A percentile compares a stretch with the other conserved stretches of the same genome.
These are phyloP conservation scores for Gryllus bimaculatus DNA, from an alignment of 1,140 invertebrate species.

Conservation along the genomic window DNA sequence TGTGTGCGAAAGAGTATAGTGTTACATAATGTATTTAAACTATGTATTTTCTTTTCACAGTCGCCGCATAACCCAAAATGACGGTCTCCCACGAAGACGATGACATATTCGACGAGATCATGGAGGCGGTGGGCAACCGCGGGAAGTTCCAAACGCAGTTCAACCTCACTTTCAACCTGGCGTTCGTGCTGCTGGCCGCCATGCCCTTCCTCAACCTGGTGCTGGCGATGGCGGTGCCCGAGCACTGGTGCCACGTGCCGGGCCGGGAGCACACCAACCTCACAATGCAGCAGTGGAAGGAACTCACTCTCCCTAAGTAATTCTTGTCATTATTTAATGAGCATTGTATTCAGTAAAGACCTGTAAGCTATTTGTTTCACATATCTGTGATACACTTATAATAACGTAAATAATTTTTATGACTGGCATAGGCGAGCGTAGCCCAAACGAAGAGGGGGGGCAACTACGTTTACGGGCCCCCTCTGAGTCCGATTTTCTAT, in stretches of 20 bases:
- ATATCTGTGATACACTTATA: too few relatives aligned
- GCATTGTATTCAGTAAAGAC: too few relatives aligned
- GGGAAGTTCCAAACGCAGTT: conserved; percentile 40
- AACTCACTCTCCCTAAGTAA: conserved; percentile 39
- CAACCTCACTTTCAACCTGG: conserved; percentile 36
- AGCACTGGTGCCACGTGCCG: conserved; percentile 45
- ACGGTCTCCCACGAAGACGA: not conserved
- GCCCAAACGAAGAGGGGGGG: too few relatives aligned
- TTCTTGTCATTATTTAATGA: too few relatives aligned
- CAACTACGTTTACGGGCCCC: too few relatives aligned
- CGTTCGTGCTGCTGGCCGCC: conserved; percentile 32
- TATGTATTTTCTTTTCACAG: too few relatives aligned
- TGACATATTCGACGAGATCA: conserved; percentile 32
- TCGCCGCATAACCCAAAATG: not conserved
- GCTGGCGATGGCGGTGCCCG: conserved; percentile 39
- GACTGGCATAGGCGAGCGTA: too few relatives aligned
- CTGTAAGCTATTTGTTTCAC: too few relatives aligned
- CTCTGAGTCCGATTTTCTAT: too few relatives aligned
- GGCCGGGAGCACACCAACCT: conserved; percentile 38
- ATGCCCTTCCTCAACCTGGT: conserved; percentile 41
- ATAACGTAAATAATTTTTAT: too few relatives aligned
- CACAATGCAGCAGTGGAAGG: conserved; percentile 37
- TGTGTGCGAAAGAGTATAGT: too few relatives aligned
- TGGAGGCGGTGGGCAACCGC: conserved; percentile 29
- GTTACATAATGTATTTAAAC: too few relatives aligned